Evolutionary conservation across 30 jellyfish, hydroid and myxozoan genomes (phyloP).

Genomic region (Aurelia aurita complex sp. Pacific): DNA sequence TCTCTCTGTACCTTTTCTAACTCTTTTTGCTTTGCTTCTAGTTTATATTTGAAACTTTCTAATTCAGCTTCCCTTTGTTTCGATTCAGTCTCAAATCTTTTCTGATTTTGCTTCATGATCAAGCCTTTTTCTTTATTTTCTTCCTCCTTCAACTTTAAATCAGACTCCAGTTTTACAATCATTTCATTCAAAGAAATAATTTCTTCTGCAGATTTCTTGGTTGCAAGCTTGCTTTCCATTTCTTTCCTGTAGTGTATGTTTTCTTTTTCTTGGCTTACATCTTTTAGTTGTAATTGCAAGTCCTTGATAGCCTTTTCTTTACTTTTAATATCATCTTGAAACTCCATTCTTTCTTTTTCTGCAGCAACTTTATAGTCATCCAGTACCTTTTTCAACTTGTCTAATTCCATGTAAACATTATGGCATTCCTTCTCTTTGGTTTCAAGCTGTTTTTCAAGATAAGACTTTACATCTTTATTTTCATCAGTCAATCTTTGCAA

Average conservation of each 20-base stretch:
- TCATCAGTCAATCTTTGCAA: conserved; percentile 31
- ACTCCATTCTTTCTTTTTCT: background rate
- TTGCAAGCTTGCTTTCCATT: background rate
- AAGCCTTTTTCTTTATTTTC: background rate
- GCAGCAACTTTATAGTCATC: background rate
- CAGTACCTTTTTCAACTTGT: background rate
- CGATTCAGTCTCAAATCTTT: background rate
- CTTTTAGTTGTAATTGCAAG: background rate
- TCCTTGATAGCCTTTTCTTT: background rate
- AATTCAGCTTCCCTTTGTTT: conserved; percentile 13
- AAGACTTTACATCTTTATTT: conserved; percentile 36
- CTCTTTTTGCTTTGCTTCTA: background rate
- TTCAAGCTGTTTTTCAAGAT: conserved; percentile 45
- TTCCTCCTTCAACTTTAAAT: background rate
- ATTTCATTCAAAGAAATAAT: conserved; percentile 2
- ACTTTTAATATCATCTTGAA: background rate
- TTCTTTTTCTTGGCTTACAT: background rate
- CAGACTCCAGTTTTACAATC: background rate
- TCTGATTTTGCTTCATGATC: background rate
- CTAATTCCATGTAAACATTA: background rate
- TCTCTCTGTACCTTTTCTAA: background rate
- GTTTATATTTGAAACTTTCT: background rate
- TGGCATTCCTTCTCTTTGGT: conserved; percentile 31
- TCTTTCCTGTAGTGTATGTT: conserved; percentile 5
- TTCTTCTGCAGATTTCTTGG: background rate